A percentile compares a stretch with the other conserved stretches of the same genome.
Conservation (phyloP, 2,797 vertebrate genomes). For the Mormyrops attenuatus region DNA sequence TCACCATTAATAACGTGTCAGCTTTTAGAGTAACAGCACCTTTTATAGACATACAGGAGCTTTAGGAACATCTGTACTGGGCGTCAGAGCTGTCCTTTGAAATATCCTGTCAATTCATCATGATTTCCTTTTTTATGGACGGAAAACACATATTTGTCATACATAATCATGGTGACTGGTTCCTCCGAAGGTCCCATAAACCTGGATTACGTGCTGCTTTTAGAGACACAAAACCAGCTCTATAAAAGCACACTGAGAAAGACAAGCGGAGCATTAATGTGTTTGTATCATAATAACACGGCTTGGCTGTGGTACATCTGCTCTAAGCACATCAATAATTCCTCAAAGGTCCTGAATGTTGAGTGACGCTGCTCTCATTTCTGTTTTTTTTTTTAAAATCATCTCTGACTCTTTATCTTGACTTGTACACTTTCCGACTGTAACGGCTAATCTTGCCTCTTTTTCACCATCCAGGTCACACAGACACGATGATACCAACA, state of each 20-base stretch:
- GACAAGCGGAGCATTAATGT: background rate
- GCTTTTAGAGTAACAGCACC: conserved; percentile 19
- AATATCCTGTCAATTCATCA: background rate
- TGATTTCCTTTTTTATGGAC: background rate
- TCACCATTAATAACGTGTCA: conserved; percentile 29
- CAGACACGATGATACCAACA: background rate
- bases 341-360: conserved; percentile 6
- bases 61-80: background rate
- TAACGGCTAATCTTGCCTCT: background rate
- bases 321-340: background rate
- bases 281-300: background rate
- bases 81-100: background rate
- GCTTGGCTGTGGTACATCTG: background rate
- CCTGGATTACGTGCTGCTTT: background rate
- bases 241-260: background rate
- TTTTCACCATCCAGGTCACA: background rate
- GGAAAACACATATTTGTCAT: background rate
- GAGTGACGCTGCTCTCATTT: background rate
- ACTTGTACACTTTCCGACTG: background rate
- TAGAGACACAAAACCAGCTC: background rate
- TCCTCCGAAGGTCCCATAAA: background rate
- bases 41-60: conserved; percentile 9
- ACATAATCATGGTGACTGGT: background rate
- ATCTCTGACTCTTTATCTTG: background rate
- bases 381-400: background rate